Base-by-base conservation (phyloP, 2,888 invertebrate genomes). In the Hirudinaria manillensis region DNA sequence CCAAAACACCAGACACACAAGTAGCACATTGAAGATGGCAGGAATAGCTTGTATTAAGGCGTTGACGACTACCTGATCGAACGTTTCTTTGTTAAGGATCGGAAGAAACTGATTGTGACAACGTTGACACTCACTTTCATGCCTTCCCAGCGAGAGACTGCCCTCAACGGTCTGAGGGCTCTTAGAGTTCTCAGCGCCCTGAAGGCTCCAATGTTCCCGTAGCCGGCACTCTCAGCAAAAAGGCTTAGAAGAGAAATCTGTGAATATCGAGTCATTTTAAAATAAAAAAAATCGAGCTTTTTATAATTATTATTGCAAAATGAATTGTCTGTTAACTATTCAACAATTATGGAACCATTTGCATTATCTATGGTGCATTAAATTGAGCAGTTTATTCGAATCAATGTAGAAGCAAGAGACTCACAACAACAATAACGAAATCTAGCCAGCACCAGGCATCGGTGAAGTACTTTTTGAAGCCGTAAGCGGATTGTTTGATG, bases 371-470 rank as follows among this genome's bases (percentile, higher is more conserved):
- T 13, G 45, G 13, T 45, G 16, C 3, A 45, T 45, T 45, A 4
- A 45, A 45, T 16, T 16, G 45, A 45, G 45, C 10, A 45, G 13
- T 7, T 45, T 45, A 45, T 16, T 45, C 10, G 16, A 45, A 45
- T 1, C 16, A 3, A 45, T 16, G 10, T 45, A 45, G 45, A 1
- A 45, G 16, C 45, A 45, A 45, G 3, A 27, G 7, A 77, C 90
- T 90, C 89, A 94, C 97, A 92, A 94, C 93, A 82, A 97, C 97
- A 87, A 98, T 98, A 85, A 96, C 91, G 88, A 98, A 97, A 89
- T 98, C 97, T 83, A 98, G 91, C 97, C 96, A 97, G 88, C 97
- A 97, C 97, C 97, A 98, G 78, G 96, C 96, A 84, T 97, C 97
- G 70, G 94, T 95, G 87, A 97, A 98, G 88, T 98, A 98, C 85